These are phyloP conservation scores for Cremastobaeus sp. DNA, from an alignment of 2,888 invertebrate species.

Conservation along the genomic window DNA sequence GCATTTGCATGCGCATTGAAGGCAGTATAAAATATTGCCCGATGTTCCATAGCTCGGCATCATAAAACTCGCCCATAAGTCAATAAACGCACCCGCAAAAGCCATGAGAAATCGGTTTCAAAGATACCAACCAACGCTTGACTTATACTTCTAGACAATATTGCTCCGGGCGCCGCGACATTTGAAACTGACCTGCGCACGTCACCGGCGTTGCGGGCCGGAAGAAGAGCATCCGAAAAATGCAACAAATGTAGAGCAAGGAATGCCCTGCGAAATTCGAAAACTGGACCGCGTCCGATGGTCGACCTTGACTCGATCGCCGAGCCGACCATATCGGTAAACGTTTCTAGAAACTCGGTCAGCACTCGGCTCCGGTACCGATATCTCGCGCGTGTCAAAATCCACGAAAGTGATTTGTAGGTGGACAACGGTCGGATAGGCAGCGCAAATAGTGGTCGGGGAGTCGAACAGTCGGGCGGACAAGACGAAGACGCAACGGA, in stretches of 20 bases:
- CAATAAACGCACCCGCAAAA: too few relatives aligned
- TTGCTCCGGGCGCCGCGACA: too few relatives aligned
- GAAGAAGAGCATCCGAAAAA: conserved; percentile 4
- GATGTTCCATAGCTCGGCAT: too few relatives aligned
- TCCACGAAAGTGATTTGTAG: conserved; percentile 45
- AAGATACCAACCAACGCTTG: too few relatives aligned
- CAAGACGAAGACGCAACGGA: conserved; percentile 35
- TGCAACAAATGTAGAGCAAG: conserved; percentile 8
- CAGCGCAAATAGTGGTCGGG: conserved; percentile 33
- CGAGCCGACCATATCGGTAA: conserved; percentile 26
- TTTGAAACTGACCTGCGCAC: too few relatives aligned
- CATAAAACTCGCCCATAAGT: too few relatives aligned
- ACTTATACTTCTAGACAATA: too few relatives aligned
- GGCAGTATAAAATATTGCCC: too few relatives aligned
- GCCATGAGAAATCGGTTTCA: too few relatives aligned
- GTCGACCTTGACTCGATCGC: conserved; percentile 18
- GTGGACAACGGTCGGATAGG: conserved; percentile 32
- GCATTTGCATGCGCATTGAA: too few relatives aligned
- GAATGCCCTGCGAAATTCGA: conserved; percentile 20
- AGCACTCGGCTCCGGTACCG: conserved; percentile 15
- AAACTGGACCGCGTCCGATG: conserved; percentile 13
- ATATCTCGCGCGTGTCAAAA: conserved; percentile 49
- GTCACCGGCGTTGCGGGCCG: too few relatives aligned
- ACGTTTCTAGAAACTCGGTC: conserved; percentile 38
- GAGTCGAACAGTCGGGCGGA: conserved; percentile 14